Base-by-base conservation (phyloP, 2,888 invertebrate species). In the Galeruca laticollis region DNA sequence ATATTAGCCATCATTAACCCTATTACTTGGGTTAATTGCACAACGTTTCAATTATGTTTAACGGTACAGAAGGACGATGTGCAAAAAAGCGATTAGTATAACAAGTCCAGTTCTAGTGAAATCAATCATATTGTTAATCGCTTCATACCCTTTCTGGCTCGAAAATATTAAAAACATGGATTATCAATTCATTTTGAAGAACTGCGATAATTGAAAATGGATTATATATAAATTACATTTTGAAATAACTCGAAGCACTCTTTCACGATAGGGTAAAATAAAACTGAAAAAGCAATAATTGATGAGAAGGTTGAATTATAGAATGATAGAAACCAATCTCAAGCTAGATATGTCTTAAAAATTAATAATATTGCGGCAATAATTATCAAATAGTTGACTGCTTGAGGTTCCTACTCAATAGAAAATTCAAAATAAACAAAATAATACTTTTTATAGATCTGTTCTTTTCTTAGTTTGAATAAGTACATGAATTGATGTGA, bases 11-110 rank as follows among this genome's bases (percentile, higher is more conserved):
- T 8, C 47, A 47, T 47, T 47, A 47, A 47, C 18, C 47, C 18
- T 47, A 47, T 47, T 47, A 47, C 15, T 18, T 47, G 47, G 47
- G 47, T 47, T 47, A 47, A 47, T 47, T 47, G 47, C 47, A 18
- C 47, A 18, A 9, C 47, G 18, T 47, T 47, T 47, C 18, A 47
- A 47, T 47, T 47, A 47, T 47, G 47, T 15, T 47, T 18, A 47
- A 18, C 15, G 47, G 47, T 8, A 15, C 2, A 18, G 18, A 47
- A 15, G 47, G 47, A 9, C 18, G 47, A 47, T 47, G 47, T 47
- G 15, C 47, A 47, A 47, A 47, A 47, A 47, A 47, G 47, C 18
- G 15, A 47, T 47, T 47, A 47, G 47, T 47, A 47, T 18, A 15
- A 47, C 47, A 47, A 8, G 47, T 15, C 18, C 47, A 47, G 15